A percentile compares a stretch with the other conserved stretches of the same genome.
phyloP scores from a whole-genome alignment of 2,113 vertebrate species.

The Zingel zingel region DNA sequence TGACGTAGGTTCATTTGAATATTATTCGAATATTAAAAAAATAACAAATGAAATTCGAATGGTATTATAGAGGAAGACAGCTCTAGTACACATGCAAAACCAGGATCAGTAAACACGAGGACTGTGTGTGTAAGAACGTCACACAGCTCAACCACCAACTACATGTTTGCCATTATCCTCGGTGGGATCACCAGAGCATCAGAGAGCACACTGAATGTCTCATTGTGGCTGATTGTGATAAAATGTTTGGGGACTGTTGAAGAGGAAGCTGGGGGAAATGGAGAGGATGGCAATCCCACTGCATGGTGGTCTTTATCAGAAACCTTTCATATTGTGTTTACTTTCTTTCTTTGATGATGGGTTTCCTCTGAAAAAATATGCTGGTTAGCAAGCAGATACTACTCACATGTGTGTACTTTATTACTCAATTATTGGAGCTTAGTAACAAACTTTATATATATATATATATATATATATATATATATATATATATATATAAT shows the following conservation, averaged over 20 bases:
- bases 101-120: constrained; percentile 13
- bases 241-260: constrained; percentile 16
- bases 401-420: too few relatives aligned
- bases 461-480: too few relatives aligned
- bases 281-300: not conserved
- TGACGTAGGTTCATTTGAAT: too few relatives aligned
- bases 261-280: not conserved
- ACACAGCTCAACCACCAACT: not conserved
- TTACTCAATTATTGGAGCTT: too few relatives aligned
- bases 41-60: too few relatives aligned
- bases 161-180: not conserved
- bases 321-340: not conserved
- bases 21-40: too few relatives aligned
- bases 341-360: not conserved
- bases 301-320: not conserved
- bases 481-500: too few relatives aligned
- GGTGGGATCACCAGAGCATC: not conserved
- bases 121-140: not conserved
- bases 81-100: not conserved
- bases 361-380: too few relatives aligned
- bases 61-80: too few relatives aligned
- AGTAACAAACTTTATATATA: too few relatives aligned
- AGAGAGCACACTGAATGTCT: not conserved
- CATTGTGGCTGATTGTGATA: constrained; percentile 10
- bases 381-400: too few relatives aligned